phyloP scores from a whole-genome alignment of 2,797 vertebrate species.

The Microhierax caerulescens region DNA sequence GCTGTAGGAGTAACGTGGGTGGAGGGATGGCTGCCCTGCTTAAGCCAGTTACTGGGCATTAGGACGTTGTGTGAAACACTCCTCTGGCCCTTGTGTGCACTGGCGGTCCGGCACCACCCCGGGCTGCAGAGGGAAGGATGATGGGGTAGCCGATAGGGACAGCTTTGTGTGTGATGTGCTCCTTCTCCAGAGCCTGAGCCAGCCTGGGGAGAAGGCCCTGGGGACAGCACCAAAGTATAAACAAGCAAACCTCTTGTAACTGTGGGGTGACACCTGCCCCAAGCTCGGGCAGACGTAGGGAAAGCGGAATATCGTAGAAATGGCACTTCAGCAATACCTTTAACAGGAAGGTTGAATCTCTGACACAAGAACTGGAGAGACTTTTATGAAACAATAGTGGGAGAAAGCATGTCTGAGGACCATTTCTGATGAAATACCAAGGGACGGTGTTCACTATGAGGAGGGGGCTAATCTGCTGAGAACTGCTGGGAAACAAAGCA shows the following conservation, averaged over 20 bases:
- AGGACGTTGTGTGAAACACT: not conserved
- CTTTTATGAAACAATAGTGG: not conserved
- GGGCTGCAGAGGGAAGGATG: not conserved
- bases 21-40: not conserved
- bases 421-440: not conserved
- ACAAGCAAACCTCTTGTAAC: not conserved
- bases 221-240: not conserved
- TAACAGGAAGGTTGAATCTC: not conserved
- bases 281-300: accelerated
- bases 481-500: not conserved
- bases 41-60: not conserved
- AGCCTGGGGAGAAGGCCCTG: not conserved
- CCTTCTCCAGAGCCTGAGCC: not conserved
- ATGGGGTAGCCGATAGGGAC: not conserved
- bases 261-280: not conserved
- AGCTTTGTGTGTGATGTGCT: not conserved
- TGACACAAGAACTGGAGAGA: not conserved
- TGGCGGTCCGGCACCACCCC: not conserved
- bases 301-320: not conserved
- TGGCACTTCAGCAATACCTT: not conserved
- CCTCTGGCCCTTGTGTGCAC: not conserved
- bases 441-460: not conserved
- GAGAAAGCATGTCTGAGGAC: not conserved
- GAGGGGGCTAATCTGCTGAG: not conserved
- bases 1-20: not conserved